phyloP scores from a whole-genome alignment of 2,888 invertebrate species.

The Archips crataeganus region DNA sequence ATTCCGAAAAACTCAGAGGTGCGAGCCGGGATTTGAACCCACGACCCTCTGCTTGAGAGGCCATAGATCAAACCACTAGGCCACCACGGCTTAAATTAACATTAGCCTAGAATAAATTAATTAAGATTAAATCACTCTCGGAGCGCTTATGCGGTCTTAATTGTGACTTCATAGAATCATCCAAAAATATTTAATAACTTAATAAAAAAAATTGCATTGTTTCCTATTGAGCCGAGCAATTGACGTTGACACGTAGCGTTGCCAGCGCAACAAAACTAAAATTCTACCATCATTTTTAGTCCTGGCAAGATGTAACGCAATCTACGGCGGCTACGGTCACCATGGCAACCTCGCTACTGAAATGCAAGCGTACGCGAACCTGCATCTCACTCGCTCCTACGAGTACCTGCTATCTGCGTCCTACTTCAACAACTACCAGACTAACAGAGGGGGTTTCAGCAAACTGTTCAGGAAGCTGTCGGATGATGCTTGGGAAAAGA shows the following conservation, averaged over 20 bases:
- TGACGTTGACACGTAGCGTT: not conserved
- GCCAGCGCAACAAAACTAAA: conserved; percentile 11
- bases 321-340: conserved; percentile 86
- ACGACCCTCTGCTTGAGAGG: too few relatives aligned
- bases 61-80: too few relatives aligned
- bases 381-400: conserved; percentile 90
- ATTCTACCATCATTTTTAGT: conserved; percentile 21
- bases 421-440: conserved; percentile 91
- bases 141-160: too few relatives aligned
- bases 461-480: conserved; percentile 90
- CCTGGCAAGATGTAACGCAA: conserved; percentile 84
- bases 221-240: too few relatives aligned
- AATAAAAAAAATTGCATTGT: too few relatives aligned
- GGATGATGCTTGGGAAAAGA: conserved; percentile 90
- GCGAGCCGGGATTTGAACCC: too few relatives aligned
- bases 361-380: conserved; percentile 85
- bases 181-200: too few relatives aligned
- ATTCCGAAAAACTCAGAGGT: too few relatives aligned
- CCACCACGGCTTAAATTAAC: too few relatives aligned
- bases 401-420: conserved; percentile 91
- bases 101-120: too few relatives aligned
- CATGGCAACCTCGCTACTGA: conserved; percentile 75
- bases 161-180: too few relatives aligned
- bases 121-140: too few relatives aligned
- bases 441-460: conserved; percentile 91